These are phyloP conservation scores for Gymnothorax reevesii DNA, from an alignment of 2,797 vertebrate species.

Conservation along the genomic window DNA sequence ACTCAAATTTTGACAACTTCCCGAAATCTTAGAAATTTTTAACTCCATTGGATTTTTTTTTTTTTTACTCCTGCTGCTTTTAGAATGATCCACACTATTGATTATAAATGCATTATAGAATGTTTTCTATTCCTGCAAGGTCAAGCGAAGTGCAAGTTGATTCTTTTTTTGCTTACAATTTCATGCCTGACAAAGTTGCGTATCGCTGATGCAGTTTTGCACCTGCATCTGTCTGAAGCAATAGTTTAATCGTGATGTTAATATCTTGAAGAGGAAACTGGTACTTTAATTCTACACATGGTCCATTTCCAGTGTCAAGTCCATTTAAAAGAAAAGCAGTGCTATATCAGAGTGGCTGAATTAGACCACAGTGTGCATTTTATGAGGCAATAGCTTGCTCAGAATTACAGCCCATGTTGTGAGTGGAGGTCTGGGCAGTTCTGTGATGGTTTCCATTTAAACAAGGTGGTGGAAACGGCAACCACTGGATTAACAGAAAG, in stretches of 20 bases:
- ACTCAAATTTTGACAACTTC: not conserved
- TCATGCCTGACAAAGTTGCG: not conserved
- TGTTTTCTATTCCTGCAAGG: not conserved
- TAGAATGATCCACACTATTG: not conserved
- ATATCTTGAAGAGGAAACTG: slow-evolving; percentile 11
- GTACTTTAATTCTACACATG: slow-evolving; percentile 12
- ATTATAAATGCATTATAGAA: not conserved
- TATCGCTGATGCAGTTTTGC: slow-evolving; percentile 15
- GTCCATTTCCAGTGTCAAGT: slow-evolving; percentile 26
- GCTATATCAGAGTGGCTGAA: slow-evolving; percentile 12
- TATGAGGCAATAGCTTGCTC: slow-evolving; percentile 28
- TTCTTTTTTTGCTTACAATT: not conserved
- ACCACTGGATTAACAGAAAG: not conserved
- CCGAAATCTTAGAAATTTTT: not conserved
- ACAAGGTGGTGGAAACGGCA: slow-evolving; percentile 2
- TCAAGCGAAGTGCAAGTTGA: not conserved
- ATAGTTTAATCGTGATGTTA: slow-evolving; percentile 5
- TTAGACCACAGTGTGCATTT: slow-evolving; percentile 4
- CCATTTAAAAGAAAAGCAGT: slow-evolving; percentile 27
- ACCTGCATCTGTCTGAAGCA: not conserved
- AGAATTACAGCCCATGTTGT: slow-evolving; percentile 26
- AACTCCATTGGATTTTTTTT: not conserved
- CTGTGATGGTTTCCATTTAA: slow-evolving; percentile 30
- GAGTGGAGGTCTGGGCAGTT: slow-evolving; percentile 16
- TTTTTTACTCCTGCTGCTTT: not conserved